Conservation (phyloP, 2,113 vertebrate species). For the Sceloporus tristichus region DNA sequence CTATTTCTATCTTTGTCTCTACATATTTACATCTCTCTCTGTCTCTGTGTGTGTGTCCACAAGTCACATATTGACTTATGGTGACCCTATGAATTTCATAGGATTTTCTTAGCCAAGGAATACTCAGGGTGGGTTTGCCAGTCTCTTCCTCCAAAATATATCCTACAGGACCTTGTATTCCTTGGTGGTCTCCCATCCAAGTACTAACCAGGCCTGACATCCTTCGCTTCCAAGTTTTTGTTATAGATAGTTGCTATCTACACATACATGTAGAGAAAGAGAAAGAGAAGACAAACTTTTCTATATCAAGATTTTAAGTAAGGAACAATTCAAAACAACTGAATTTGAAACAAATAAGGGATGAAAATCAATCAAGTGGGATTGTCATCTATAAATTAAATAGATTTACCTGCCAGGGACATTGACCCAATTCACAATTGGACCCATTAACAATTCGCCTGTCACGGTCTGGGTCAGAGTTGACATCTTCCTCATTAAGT, state of each 20-base stretch:
- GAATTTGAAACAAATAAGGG: background rate
- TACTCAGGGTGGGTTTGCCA: no score
- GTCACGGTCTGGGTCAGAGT: fast-evolving
- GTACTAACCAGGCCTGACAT: no score
- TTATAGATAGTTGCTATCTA: background rate
- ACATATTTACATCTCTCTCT: background rate
- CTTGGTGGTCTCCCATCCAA: no score
- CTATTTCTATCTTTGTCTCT: no score
- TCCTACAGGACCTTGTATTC: no score
- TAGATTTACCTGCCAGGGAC: conserved; percentile 92
- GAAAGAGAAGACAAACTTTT: background rate
- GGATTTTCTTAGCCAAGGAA: no score
- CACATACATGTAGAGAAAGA: background rate
- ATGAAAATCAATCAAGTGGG: background rate
- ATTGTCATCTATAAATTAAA: background rate
- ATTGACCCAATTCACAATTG: conserved; percentile 85
- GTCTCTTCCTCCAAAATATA: no score
- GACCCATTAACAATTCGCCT: conserved; percentile 83
- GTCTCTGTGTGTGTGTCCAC: background rate
- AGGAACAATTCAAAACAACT: background rate
- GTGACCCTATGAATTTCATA: background rate
- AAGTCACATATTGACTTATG: background rate
- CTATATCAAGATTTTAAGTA: background rate
- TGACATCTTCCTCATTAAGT: fast-evolving
- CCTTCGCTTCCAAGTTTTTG: no score